These are phyloP conservation scores for Triops cancriformis DNA, from an alignment of 1,140 invertebrate species.

Conservation along the genomic window DNA sequence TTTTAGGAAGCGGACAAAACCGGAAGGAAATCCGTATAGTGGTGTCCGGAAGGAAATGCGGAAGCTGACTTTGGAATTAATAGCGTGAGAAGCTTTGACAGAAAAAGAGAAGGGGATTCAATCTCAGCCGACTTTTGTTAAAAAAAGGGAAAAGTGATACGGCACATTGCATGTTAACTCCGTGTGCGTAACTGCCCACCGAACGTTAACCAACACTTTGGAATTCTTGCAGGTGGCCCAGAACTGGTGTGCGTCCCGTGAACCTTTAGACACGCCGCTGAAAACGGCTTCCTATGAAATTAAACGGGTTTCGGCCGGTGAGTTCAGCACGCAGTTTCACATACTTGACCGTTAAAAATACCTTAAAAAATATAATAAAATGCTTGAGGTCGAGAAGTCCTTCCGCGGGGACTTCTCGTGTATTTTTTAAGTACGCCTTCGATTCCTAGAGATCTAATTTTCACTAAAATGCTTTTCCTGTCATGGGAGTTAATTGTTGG, in stretches of 20 bases:
- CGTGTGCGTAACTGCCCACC: background rate
- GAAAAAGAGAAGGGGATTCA: conserved; percentile 19
- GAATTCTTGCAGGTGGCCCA: conserved; percentile 38
- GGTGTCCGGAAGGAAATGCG: background rate
- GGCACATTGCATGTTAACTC: conserved; percentile 10
- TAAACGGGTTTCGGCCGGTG: conserved; percentile 41
- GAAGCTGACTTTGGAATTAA: background rate
- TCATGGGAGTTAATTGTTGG: too few relatives aligned
- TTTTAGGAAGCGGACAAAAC: background rate
- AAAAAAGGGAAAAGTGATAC: conserved; percentile 9
- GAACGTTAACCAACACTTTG: background rate
- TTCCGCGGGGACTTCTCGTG: too few relatives aligned
- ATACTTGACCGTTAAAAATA: background rate
- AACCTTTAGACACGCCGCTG: conserved; percentile 42
- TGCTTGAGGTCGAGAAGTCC: too few relatives aligned
- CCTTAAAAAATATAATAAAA: too few relatives aligned
- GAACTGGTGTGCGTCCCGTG: conserved; percentile 44
- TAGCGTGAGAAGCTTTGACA: conserved; percentile 13
- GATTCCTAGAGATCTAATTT: too few relatives aligned
- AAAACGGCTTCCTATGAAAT: conserved; percentile 37
- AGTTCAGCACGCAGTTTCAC: background rate
- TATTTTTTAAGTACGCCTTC: too few relatives aligned
- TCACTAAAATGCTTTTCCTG: too few relatives aligned
- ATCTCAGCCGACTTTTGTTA: background rate
- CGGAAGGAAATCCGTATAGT: conserved; percentile 1